A percentile compares a stretch with the other conserved stretches of the same genome.
These are phyloP conservation scores for Tetraneura akinire DNA, from an alignment of 1,140 invertebrate genomes.

Conservation along the genomic window DNA sequence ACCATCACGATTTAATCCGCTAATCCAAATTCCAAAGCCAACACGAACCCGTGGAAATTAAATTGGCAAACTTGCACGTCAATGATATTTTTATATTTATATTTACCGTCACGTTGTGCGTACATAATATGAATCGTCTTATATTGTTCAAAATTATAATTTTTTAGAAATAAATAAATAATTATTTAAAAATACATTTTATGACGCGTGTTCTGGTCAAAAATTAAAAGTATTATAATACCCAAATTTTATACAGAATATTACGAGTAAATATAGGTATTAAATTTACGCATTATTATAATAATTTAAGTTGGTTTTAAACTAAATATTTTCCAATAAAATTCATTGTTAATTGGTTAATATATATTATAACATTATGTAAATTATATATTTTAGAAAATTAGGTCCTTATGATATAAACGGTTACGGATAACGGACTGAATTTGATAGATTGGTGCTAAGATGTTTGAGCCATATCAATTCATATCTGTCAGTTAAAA, in stretches of 20 bases:
- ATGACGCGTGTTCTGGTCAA: no score
- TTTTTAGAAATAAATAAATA: no score
- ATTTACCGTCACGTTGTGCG: not conserved
- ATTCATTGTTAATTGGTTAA: not conserved
- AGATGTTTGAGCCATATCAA: not conserved
- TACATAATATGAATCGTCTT: no score
- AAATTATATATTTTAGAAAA: not conserved
- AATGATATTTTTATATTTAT: not conserved
- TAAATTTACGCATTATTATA: no score
- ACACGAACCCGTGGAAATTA: constrained; percentile 17
- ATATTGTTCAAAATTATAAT: no score
- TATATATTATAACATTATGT: not conserved
- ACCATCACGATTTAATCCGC: constrained; percentile 1
- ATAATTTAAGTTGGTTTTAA: no score
- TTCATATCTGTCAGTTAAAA: not conserved
- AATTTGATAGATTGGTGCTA: constrained; percentile 10
- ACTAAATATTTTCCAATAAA: no score
- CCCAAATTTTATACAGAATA: no score
- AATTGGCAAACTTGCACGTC: constrained; percentile 14
- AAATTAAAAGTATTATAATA: no score
- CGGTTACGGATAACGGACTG: not conserved
- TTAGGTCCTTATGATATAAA: not conserved
- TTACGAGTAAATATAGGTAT: no score
- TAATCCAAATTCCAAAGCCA: not conserved
- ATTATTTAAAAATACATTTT: no score